Base-by-base conservation (phyloP, 2,113 vertebrate species). In the Xiphophorus maculatus region DNA sequence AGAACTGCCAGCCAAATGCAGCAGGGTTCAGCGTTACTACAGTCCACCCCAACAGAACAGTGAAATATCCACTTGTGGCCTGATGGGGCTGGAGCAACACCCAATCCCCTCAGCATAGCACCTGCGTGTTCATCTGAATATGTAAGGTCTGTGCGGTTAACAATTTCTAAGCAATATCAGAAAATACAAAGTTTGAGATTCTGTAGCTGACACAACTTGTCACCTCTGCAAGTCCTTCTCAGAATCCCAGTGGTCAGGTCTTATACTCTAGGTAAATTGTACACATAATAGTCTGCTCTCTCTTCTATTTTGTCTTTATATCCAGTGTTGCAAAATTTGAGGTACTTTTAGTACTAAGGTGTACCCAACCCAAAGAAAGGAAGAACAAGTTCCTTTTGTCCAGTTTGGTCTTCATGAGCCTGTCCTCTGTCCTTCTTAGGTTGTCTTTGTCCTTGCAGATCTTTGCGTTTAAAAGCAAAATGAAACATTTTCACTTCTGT, bases 1-100 rank as follows among this genome's bases (percentile, higher is more conserved):
- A 96, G 92, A 76, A 88, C 95, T 2, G 95, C 96, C 85, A 98
- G 82, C 97, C 96, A 98, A 86, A 98, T 95, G 84, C 96, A 98
- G 83, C 96, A 95, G 15, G 97, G 97, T 86, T 97, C 96, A 0
- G 96, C 95, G 8, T 93, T 90, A 44, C 96, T 96, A 87, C 97
- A 98, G 92, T 98, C 97, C 91, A 98, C 96, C 4, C 97, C 97
- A 8, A 98, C 95, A 13, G 96, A 94, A 14, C 93, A 94, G 81
- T 96, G 95, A 77, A 95, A 96, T 29, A 84, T 84, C 96, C 97
- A 96, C 80, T 93, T 89, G 17, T 90, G 88, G 71, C 92, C 93
- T 2, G 66, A 60, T 9, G 93, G 92, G 74, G 93, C 90, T 65
- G 82, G 89, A 80, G 88, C 81, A 3, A 79, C 72, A n/a, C 79